These are phyloP conservation scores for Bujurquina vittata DNA, from an alignment of 2,113 vertebrate species.

Conservation along the genomic window DNA sequence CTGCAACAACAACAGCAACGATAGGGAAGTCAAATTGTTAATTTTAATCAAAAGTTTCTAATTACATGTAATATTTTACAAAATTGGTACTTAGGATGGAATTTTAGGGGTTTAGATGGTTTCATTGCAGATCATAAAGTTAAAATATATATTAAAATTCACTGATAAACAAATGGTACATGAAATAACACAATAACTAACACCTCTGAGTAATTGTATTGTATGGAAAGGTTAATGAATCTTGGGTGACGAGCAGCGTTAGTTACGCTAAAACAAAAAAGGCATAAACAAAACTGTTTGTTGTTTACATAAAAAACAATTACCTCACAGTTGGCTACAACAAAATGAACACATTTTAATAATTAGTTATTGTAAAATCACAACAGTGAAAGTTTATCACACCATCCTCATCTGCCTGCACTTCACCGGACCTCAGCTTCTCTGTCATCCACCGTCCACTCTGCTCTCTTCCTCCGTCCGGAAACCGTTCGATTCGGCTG, in stretches of 20 bases:
- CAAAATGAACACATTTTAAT: neutral
- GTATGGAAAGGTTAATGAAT: neutral
- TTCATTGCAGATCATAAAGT: neutral
- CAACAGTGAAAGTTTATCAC: neutral
- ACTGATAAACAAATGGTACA: neutral
- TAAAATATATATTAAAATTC: neutral
- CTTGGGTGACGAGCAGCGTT: neutral
- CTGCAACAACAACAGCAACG: neutral
- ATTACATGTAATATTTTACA: neutral
- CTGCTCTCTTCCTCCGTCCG: neutral
- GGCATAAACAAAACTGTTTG: too few species aligned
- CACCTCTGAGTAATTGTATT: accelerated
- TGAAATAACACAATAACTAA: neutral
- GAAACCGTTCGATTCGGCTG: neutral
- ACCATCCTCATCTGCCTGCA: neutral
- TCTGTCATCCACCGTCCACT: too few species aligned
- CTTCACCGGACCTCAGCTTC: neutral
- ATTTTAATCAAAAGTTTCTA: neutral
- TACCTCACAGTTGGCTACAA: neutral
- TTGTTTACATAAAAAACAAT: too few species aligned
- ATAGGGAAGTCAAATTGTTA: neutral
- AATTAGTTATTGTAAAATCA: neutral
- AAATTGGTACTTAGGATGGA: neutral
- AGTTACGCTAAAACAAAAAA: too few species aligned
- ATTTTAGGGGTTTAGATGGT: neutral